Base-by-base conservation (phyloP, 2,888 invertebrate genomes). In the Lepidonotus clava region DNA sequence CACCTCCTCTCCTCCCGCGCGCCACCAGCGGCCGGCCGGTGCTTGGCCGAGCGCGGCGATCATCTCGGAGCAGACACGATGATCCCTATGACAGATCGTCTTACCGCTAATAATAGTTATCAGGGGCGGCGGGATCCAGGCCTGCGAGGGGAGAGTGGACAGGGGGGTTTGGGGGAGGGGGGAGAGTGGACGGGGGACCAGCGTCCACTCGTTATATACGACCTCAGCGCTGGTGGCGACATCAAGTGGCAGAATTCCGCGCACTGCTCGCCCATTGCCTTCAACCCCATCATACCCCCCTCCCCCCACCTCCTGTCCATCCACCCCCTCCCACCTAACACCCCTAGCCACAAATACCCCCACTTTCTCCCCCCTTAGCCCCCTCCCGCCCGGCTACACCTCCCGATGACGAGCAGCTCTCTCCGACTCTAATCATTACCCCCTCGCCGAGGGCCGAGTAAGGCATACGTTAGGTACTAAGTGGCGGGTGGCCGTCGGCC, bases 41-140 rank as follows among this genome's bases (percentile, higher is more conserved):
- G 46, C n/a, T n/a, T n/a, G n/a, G n/a, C n/a, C n/a, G n/a, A n/a
- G n/a, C n/a, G 8, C 71, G 71, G 71, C 71, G 71, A 38, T 38
- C 71, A 71, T 71, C 71, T 71, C 71, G 36, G 21, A 36, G 36
- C 36, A 71, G 71, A n/a, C 71, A 34, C n/a, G 71, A 14, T 38
- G 46, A 46, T 71, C 14, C 71, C 71, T 21, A 28, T 80, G 51
- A 80, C 41, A 32, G 80, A 80, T 80, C 80, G 80, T 34, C 80
- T 80, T 41, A 80, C 80, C 24, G 32, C 46, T 80, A 80, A 80
- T 80, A 80, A 80, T 80, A 80, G 80, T 80, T 46, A 80, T 80
- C 80, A 46, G 18, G 24, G 28, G 8, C 11, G 11, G 18, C 46
- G 8, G 8, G 8, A n/a, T n/a, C n/a, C n/a, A n/a, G n/a, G n/a